Conservation (phyloP, 2,113 vertebrate species). For the Centropristis striata region DNA sequence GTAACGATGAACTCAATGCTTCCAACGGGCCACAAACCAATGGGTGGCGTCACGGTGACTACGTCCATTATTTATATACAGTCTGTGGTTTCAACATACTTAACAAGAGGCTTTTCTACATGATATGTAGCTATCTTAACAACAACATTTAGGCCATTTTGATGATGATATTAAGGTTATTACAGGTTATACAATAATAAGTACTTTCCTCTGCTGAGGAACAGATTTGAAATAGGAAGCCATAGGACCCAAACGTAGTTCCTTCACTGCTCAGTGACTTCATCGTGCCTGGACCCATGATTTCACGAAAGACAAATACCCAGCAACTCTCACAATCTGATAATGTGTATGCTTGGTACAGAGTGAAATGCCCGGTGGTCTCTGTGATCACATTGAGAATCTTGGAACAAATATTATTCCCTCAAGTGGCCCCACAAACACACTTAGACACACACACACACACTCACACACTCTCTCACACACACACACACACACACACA, state of each 20-base stretch:
- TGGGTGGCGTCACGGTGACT: no score
- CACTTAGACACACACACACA: not conserved
- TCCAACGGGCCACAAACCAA: no score
- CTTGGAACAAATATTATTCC: constrained; percentile 32
- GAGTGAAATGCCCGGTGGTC: constrained; percentile 9
- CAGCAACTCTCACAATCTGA: constrained; percentile 31
- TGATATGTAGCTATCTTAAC: constrained; percentile 1
- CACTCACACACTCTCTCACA: not conserved
- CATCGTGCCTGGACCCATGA: not conserved
- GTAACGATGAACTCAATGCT: no score
- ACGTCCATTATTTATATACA: no score
- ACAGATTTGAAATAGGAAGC: constrained; percentile 8
- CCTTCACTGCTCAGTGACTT: not conserved
- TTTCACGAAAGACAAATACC: constrained; percentile 41
- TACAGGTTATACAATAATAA: not conserved
- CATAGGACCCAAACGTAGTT: not conserved
- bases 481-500: constrained; percentile 11
- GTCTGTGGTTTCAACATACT: no score
- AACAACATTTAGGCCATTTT: constrained; percentile 18
- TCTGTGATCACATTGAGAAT: constrained; percentile 24
- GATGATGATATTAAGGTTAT: constrained; percentile 6
- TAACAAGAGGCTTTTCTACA: constrained; percentile 16
- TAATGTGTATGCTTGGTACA: constrained; percentile 4
- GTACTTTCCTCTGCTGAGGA: not conserved
- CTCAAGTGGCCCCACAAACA: not conserved